phyloP scores from a whole-genome alignment of 2,113 vertebrate species.

The Pteruthius melanotis region DNA sequence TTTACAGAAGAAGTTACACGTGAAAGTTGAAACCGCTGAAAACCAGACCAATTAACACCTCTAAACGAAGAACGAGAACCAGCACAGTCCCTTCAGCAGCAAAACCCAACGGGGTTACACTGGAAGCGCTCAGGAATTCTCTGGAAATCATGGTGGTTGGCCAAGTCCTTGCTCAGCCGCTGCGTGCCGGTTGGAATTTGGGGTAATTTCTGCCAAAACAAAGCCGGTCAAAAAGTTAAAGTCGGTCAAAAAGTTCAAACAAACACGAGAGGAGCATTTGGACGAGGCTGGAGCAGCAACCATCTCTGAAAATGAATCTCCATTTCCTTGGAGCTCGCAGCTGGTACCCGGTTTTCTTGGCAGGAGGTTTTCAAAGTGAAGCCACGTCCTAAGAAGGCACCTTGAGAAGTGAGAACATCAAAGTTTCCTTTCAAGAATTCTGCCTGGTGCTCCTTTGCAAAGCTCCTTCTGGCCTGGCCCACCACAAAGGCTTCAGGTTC shows the following conservation, averaged over 20 bases:
- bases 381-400: neutral
- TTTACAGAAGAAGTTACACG: neutral
- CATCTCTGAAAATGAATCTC: neutral
- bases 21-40: neutral
- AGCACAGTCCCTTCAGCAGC: neutral
- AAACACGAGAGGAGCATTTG: neutral
- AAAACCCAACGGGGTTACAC: neutral
- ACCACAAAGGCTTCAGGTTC: neutral
- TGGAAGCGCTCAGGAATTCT: constrained; percentile 22
- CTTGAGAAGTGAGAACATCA: neutral
- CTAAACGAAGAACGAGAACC: neutral
- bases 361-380: neutral
- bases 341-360: neutral
- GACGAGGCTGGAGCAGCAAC: neutral
- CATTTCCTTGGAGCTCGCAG: neutral
- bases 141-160: constrained; percentile 43
- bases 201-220: constrained; percentile 55
- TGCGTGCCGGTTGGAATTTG: neutral
- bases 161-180: constrained; percentile 42
- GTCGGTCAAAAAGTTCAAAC: neutral
- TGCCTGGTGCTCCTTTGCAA: neutral
- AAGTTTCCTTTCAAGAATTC: neutral
- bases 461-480: neutral
- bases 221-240: neutral
- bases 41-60: neutral